These are phyloP conservation scores for Frankliniella intonsa DNA, from an alignment of 2,888 invertebrate genomes.

Conservation along the genomic window DNA sequence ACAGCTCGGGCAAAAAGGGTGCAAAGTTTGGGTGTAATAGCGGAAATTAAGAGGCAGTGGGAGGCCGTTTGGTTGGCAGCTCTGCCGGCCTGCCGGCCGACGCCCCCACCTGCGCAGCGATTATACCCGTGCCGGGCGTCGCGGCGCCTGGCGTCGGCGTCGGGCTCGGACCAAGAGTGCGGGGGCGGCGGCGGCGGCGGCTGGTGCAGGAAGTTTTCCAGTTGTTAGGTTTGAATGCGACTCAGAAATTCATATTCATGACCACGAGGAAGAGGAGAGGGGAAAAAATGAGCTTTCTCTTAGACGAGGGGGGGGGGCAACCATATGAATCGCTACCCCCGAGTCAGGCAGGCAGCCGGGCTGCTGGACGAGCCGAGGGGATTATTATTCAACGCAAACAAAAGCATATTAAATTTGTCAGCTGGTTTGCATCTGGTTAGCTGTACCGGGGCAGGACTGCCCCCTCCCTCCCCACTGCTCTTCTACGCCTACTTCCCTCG, in stretches of 20 bases:
- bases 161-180: neutral
- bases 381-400: constrained; percentile 27
- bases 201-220: neutral
- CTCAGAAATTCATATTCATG: constrained; percentile 27
- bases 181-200: neutral
- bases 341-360: no score
- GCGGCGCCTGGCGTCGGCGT: no score
- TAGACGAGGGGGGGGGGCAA: neutral
- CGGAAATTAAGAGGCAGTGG: no score
- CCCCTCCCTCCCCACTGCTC: neutral
- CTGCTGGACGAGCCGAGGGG: neutral
- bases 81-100: no score
- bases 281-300: constrained; percentile 16
- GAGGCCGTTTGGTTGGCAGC: no score
- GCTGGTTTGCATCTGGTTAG: constrained; percentile 24
- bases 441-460: neutral
- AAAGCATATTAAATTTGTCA: constrained; percentile 21
- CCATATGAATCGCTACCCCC: no score
- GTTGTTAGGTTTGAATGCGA: constrained; percentile 25
- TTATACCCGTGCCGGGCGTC: no score
- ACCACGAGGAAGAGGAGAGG: neutral
- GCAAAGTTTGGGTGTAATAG: no score
- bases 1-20: neutral
- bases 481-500: neutral
- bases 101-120: no score